phyloP scores from a whole-genome alignment of 1,140 invertebrate species.

The Acromyrmex heyeri region DNA sequence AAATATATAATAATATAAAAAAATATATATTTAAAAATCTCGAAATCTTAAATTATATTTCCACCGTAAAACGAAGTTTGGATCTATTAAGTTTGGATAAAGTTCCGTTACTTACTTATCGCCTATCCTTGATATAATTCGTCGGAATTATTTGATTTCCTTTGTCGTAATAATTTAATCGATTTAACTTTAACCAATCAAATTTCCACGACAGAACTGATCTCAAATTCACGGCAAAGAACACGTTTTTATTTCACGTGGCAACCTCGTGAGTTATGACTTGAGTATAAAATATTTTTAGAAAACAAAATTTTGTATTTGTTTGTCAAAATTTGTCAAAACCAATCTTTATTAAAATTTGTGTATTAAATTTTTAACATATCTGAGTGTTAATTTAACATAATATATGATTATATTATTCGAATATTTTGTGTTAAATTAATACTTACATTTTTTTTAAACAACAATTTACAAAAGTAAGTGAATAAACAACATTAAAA shows the following conservation, averaged over 20 bases:
- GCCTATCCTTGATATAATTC: slow-evolving; percentile 3
- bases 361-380: too few species aligned
- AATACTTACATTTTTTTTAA: too few species aligned
- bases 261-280: background rate
- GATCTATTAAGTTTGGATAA: background rate
- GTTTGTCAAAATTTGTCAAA: too few species aligned
- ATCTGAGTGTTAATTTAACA: too few species aligned
- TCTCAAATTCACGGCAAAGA: background rate
- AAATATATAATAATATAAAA: too few species aligned
- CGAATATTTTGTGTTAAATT: too few species aligned
- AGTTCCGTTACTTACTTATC: slow-evolving; percentile 1
- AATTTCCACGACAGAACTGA: slow-evolving; percentile 18
- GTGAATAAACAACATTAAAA: too few species aligned
- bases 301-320: too few species aligned
- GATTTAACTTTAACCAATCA: slow-evolving; percentile 7
- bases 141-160: slow-evolving; percentile 21
- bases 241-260: background rate
- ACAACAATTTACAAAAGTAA: too few species aligned
- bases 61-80: background rate
- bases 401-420: too few species aligned
- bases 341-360: too few species aligned
- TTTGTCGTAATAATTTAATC: background rate
- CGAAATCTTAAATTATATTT: slow-evolving; percentile 28
- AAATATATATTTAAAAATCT: background rate
- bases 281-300: background rate